Evolutionary conservation across 2,113 vertebrate species (phyloP).

Genomic region (Salvelinus namaycush): DNA sequence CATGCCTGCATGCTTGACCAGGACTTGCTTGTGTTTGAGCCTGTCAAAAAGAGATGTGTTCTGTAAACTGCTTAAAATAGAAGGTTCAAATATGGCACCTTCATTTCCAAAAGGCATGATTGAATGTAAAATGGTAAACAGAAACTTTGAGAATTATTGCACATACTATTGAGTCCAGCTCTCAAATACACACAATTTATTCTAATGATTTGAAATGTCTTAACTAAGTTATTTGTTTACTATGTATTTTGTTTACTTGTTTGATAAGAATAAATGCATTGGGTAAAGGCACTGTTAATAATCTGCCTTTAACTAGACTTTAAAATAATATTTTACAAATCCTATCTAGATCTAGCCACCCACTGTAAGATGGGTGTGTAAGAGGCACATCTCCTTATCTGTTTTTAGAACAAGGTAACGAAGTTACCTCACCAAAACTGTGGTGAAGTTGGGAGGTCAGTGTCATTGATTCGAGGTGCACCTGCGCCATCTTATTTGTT

Average conservation of each 20-base stretch:
- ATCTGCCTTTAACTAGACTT: too few relatives aligned
- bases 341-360: too few relatives aligned
- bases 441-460: neutral
- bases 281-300: too few relatives aligned
- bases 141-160: neutral
- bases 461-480: slow-evolving; percentile 15
- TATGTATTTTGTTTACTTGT: neutral
- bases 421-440: neutral
- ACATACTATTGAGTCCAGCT: neutral
- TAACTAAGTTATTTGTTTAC: neutral
- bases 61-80: neutral
- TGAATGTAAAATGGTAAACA: neutral
- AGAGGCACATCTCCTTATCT: neutral
- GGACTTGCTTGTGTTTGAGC: neutral
- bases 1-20: neutral
- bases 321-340: too few relatives aligned
- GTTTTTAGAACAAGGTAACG: neutral
- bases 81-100: neutral
- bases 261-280: neutral
- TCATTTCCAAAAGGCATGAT: neutral
- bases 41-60: neutral
- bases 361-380: too few relatives aligned
- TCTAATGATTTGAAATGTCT: neutral
- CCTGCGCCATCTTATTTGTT: slow-evolving; percentile 6
- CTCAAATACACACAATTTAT: neutral